Evolutionary conservation across 2,113 vertebrate species (phyloP).

Genomic region (Epinephelus lanceolatus): DNA sequence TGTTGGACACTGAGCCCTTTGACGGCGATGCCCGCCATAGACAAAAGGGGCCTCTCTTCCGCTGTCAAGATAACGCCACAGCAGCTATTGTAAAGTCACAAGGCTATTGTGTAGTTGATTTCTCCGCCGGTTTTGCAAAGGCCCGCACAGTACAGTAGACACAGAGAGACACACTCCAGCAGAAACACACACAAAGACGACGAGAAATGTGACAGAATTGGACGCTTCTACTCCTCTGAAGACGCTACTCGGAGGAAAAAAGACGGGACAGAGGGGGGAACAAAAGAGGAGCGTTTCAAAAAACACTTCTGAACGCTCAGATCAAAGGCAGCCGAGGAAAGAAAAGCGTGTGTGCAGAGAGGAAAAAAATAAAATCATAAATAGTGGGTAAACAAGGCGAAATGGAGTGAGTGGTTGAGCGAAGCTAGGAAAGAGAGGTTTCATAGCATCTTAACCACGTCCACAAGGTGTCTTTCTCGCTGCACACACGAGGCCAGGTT

Average conservation of each 20-base stretch:
- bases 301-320: slow-evolving; percentile 75
- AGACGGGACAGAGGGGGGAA: slow-evolving; percentile 62
- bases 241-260: slow-evolving; percentile 58
- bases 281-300: slow-evolving; percentile 78
- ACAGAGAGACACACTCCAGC: slow-evolving; percentile 48
- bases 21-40: slow-evolving; percentile 60
- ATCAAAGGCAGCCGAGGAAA: slow-evolving; percentile 73
- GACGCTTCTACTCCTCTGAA: slow-evolving; percentile 73
- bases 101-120: slow-evolving; percentile 74
- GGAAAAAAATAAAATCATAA: slow-evolving; percentile 62
- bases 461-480: slow-evolving; percentile 49
- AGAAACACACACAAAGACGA: slow-evolving; percentile 73
- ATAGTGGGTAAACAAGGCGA: slow-evolving; percentile 71
- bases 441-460: slow-evolving; percentile 63
- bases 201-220: slow-evolving; percentile 78
- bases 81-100: slow-evolving; percentile 75
- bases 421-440: slow-evolving; percentile 43
- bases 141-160: slow-evolving; percentile 57
- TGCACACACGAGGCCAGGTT: slow-evolving; percentile 44
- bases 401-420: slow-evolving; percentile 55
- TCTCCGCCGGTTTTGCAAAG: slow-evolving; percentile 63
- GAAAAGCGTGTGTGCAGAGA: slow-evolving; percentile 41
- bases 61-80: slow-evolving; percentile 82
- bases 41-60: slow-evolving; percentile 76
- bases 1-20: slow-evolving; percentile 65